phyloP scores from a whole-genome alignment of 2,113 vertebrate genomes.

The Pangasianodon gigas region DNA sequence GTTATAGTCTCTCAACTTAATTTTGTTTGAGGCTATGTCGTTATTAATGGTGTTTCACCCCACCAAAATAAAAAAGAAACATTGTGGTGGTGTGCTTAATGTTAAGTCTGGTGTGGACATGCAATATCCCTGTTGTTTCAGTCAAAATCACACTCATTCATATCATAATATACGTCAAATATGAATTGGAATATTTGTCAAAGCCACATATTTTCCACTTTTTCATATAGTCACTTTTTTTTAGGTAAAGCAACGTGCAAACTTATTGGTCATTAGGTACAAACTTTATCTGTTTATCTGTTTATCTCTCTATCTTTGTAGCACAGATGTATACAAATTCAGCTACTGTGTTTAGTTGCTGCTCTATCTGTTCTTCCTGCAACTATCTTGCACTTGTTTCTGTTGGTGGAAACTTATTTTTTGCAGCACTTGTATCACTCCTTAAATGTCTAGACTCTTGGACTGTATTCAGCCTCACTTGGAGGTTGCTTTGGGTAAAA shows the following conservation, averaged over 20 bases:
- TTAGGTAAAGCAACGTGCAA: not conserved
- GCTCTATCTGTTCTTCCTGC: not conserved
- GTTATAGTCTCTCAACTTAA: not conserved
- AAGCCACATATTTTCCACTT: not conserved
- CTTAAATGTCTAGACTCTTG: slow-evolving; percentile 13
- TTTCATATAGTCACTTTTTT: not conserved
- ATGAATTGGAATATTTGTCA: not conserved
- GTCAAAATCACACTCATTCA: not conserved
- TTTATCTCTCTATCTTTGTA: not conserved
- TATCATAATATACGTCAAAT: too few species aligned
- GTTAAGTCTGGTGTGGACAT: not conserved
- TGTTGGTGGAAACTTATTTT: not conserved
- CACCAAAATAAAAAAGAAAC: not conserved
- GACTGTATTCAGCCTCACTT: not conserved
- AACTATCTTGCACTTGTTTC: not conserved
- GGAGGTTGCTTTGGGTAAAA: not conserved
- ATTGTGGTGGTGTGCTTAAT: not conserved
- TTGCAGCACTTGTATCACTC: not conserved
- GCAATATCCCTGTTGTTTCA: not conserved
- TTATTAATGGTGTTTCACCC: not conserved
- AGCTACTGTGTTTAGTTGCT: not conserved
- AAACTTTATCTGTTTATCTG: not conserved
- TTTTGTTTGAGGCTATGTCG: not conserved
- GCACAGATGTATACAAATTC: not conserved
- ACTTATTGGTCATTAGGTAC: not conserved